Conservation (phyloP, 2,888 invertebrate species). For the Drosophila pseudotakahashii region DNA sequence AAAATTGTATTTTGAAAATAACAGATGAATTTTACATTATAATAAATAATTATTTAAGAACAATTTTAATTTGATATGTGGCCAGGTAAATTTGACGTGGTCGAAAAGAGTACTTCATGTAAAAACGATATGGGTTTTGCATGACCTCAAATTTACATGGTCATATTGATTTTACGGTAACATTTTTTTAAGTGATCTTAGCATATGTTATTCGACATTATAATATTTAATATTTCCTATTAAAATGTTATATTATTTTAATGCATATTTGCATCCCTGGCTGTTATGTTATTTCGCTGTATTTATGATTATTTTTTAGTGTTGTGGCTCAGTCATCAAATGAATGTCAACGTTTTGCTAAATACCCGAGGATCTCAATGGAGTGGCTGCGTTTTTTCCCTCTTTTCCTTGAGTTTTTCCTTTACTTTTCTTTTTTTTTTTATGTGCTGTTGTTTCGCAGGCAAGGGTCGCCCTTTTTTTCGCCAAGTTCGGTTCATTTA, state of each 20-base stretch:
- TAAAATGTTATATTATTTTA: too few species aligned
- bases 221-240: too few species aligned
- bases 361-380: constrained; percentile 64
- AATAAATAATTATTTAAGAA: too few species aligned
- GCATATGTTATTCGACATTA: too few species aligned
- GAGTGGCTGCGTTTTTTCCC: constrained; percentile 8
- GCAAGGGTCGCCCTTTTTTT: constrained; percentile 48
- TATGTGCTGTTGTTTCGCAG: constrained; percentile 40
- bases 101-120: too few species aligned
- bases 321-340: constrained; percentile 45
- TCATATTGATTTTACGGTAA: too few species aligned
- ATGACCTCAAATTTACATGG: too few species aligned
- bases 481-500: constrained; percentile 34
- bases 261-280: not conserved
- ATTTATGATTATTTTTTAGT: constrained; percentile 10
- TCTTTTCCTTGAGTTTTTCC: not conserved
- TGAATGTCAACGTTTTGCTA: constrained; percentile 74
- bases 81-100: too few species aligned
- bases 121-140: too few species aligned
- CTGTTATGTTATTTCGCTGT: not conserved
- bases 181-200: too few species aligned
- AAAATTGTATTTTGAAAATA: not conserved
- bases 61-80: too few species aligned
- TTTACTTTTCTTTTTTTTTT: not conserved
- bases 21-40: too few species aligned